phyloP scores from a whole-genome alignment of 2,113 vertebrate genomes.

The Halichoeres trimaculatus region DNA sequence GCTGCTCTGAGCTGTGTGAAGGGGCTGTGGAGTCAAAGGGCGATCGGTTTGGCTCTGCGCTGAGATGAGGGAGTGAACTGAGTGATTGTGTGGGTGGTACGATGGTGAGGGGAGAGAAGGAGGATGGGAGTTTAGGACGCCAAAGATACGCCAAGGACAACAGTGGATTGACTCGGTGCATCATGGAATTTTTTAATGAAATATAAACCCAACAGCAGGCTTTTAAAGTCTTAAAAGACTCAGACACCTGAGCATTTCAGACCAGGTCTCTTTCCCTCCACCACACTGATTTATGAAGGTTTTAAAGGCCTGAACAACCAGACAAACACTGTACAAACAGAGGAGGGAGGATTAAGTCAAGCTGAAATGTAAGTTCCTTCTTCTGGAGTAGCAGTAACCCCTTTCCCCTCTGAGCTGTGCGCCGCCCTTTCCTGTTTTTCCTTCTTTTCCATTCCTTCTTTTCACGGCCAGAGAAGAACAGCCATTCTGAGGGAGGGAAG shows the following conservation, averaged over 20 bases:
- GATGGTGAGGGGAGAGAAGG: slow-evolving; percentile 18
- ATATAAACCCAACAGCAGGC: slow-evolving; percentile 7
- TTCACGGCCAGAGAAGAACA: slow-evolving; percentile 54
- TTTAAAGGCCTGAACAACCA: neutral
- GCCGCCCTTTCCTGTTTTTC: slow-evolving; percentile 80
- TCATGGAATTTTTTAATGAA: slow-evolving; percentile 20
- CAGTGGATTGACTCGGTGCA: slow-evolving; percentile 8
- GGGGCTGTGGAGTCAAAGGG: slow-evolving; percentile 55
- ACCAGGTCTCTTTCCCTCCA: slow-evolving; percentile 13
- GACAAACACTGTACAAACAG: neutral
- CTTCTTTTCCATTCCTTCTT: slow-evolving; percentile 69
- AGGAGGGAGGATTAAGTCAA: slow-evolving; percentile 15
- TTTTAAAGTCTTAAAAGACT: neutral
- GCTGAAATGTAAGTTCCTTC: slow-evolving; percentile 35
- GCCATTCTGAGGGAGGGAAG: slow-evolving; percentile 41
- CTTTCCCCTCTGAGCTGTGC: slow-evolving; percentile 34
- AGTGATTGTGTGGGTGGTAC: slow-evolving; percentile 53
- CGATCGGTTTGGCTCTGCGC: slow-evolving; percentile 44
- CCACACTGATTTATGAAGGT: neutral
- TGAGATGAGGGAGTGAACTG: slow-evolving; percentile 40
- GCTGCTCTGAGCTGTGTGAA: slow-evolving; percentile 29
- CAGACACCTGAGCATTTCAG: neutral
- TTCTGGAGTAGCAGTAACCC: slow-evolving; percentile 19
- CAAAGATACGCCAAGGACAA: slow-evolving; percentile 29
- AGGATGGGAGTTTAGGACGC: slow-evolving; percentile 54